Conservation (phyloP, 2,113 vertebrate genomes). For the Psilopsiagon aymara region DNA sequence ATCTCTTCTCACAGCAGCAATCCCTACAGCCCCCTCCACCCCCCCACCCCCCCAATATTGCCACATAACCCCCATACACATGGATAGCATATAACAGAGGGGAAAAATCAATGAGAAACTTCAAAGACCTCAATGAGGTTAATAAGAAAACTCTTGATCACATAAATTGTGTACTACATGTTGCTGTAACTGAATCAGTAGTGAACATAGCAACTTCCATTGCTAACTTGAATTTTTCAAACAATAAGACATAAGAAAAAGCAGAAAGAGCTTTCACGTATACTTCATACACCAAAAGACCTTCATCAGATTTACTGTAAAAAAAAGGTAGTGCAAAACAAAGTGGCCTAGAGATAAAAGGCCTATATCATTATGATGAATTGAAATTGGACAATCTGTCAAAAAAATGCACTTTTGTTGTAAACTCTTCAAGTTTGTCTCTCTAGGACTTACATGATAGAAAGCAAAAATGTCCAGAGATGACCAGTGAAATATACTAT, state of each 20-base stretch:
- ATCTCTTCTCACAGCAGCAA: background rate
- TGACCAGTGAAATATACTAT: background rate
- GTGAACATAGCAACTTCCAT: background rate
- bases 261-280: background rate
- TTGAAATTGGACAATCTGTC: background rate
- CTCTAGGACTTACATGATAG: background rate
- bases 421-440: background rate
- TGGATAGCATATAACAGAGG: background rate
- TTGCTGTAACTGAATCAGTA: background rate
- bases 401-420: background rate
- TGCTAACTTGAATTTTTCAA: background rate
- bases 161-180: background rate
- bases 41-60: background rate
- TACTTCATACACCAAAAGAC: background rate
- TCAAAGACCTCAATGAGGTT: background rate
- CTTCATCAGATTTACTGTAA: background rate
- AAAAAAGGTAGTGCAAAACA: background rate
- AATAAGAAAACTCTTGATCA: background rate
- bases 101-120: background rate
- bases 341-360: background rate
- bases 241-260: background rate
- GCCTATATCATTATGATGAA: background rate
- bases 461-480: background rate
- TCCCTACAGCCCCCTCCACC: background rate
- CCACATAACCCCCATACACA: accelerated